Evolutionary conservation across 2,888 invertebrate genomes (phyloP), one percentile per base, ranked within the genome.

Genomic region (Ochlodes sylvanus): DNA sequence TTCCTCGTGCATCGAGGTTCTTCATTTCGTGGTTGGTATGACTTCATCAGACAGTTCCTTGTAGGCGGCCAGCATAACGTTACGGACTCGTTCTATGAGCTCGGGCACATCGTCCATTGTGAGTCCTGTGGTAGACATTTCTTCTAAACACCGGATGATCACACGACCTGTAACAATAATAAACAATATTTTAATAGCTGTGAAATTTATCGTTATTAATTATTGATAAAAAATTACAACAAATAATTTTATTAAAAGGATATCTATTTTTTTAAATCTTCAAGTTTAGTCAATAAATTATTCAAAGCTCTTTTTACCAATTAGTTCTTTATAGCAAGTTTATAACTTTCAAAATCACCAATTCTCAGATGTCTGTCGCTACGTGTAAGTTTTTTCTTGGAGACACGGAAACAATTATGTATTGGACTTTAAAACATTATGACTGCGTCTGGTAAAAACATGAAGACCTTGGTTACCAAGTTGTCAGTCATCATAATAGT

Each of bases 71-170:
- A 88, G 87, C 94, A 94, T 94, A 32, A 84, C 77, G 62, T 85
- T 79, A n/a, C 90, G 87, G 0, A 93, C 89, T 69, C 85, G 87
- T 56, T 82, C 81, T 67, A 91, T 92, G 19, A 94, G 79, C 17
- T 86, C 88, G 0, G 90, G 89, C 2, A 94, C 87, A 72, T 94
- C 93, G 1, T 89, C 87, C 79, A 87, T 83, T 0, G 85, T 87
- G 32, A 94, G 77, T 2, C 92, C 92, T 19, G 79, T 80, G 0
- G 94, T 94, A 0, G 92, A 84, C 44, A 94, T 86, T n/a, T 94
- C 90, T n/a, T 94, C 92, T 70, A 94, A 80, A 62, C 93, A 90
- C 71, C 92, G 91, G 71, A 94, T 88, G n/a, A 94, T 82, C 32
- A 90, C 91, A 74, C 90, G 91, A 69, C 94, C 94, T 94, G 84